Conservation (phyloP, 1,140 invertebrate species). For the Drosophila tropicalis region DNA sequence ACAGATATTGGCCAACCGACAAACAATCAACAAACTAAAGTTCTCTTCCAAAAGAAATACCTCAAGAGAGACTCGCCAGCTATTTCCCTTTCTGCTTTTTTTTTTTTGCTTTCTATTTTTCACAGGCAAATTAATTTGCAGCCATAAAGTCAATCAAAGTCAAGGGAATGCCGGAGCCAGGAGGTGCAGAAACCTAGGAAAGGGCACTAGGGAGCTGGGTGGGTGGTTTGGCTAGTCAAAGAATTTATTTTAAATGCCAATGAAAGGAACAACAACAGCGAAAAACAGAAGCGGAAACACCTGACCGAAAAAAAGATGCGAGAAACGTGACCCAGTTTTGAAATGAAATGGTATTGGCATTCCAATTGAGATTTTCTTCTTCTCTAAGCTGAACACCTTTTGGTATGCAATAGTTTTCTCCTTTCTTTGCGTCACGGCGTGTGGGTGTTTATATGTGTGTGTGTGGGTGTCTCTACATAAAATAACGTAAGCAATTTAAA, state of each 20-base stretch:
- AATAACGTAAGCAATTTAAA: too few relatives aligned
- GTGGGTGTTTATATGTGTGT: neutral
- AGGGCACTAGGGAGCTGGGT: constrained; percentile 6
- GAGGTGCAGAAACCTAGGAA: neutral
- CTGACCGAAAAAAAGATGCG: constrained; percentile 10
- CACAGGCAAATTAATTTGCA: constrained; percentile 41
- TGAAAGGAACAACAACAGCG: neutral
- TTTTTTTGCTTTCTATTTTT: neutral
- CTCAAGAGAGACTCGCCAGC: constrained; percentile 10
- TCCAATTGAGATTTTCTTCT: constrained; percentile 16
- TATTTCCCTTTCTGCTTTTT: neutral
- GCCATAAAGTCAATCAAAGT: constrained; percentile 46
- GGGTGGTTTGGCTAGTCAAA: neutral
- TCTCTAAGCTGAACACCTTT: neutral
- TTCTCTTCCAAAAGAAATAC: constrained; percentile 22
- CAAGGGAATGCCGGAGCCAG: neutral
- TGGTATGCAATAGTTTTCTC: constrained; percentile 9
- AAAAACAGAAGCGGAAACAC: neutral
- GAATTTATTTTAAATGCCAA: constrained; percentile 25
- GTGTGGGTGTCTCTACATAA: neutral
- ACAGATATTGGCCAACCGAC: constrained; percentile 32
- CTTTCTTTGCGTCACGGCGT: neutral
- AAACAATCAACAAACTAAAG: constrained; percentile 35
- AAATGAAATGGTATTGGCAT: constrained; percentile 17
- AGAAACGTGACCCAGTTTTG: constrained; percentile 20